These are phyloP conservation scores for Epiperipatus broadwayi DNA, from an alignment of 2,888 invertebrate species.

Conservation along the genomic window DNA sequence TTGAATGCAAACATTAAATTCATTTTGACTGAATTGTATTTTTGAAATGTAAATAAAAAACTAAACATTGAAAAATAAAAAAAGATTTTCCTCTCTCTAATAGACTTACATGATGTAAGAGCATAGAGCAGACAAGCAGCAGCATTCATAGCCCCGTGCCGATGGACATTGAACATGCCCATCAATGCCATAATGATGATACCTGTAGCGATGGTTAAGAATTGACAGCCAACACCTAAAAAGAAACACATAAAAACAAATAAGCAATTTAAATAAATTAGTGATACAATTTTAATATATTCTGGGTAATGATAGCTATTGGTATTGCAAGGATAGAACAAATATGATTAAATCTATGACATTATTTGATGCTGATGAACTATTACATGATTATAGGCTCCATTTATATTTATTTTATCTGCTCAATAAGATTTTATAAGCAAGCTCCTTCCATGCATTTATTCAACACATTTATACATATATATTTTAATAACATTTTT, in stretches of 20 bases:
- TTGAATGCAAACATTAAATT: no score
- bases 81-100: neutral
- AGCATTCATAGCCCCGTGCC: conserved; percentile 33
- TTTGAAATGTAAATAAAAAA: no score
- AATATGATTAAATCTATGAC: no score
- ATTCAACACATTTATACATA: no score
- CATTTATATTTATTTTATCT: no score
- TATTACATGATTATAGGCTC: no score
- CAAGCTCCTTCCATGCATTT: no score
- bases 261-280: conserved; percentile 11
- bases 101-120: conserved; percentile 30
- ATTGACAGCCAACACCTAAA: conserved; percentile 33
- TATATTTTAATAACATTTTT: no score
- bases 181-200: conserved; percentile 32
- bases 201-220: conserved; percentile 31
- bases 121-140: conserved; percentile 33
- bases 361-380: no score
- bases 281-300: conserved; percentile 1
- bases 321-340: neutral
- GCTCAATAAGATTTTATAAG: no score
- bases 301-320: neutral
- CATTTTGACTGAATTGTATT: no score
- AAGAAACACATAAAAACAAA: no score
- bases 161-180: conserved; percentile 33
- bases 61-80: neutral